phyloP scores from a whole-genome alignment of 2,113 vertebrate species.

The Syrrhaptes paradoxus region DNA sequence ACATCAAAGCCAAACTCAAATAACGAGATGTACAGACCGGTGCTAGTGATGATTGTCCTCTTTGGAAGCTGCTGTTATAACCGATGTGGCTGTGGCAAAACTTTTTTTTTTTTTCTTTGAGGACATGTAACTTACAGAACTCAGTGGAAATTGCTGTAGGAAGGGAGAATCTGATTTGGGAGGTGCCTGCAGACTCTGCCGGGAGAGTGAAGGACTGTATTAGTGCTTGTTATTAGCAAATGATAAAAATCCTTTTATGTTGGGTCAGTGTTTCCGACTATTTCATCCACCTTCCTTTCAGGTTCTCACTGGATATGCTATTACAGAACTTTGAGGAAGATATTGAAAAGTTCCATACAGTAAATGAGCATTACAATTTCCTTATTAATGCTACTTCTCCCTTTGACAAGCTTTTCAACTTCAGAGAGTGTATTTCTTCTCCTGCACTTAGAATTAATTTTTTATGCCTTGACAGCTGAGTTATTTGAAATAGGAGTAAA shows the following conservation, averaged over 20 bases:
- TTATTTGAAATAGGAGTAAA: constrained; percentile 1
- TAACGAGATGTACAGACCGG: background rate
- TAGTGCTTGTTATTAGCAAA: background rate
- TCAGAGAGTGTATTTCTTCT: background rate
- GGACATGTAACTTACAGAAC: background rate
- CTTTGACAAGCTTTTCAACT: constrained; percentile 17
- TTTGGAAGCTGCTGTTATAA: background rate
- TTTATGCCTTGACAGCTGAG: background rate
- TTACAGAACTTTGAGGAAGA: background rate
- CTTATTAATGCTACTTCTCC: constrained; percentile 7
- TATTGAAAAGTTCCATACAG: background rate
- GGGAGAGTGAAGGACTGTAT: background rate
- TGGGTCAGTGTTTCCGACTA: background rate
- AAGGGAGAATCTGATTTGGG: background rate
- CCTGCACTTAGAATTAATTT: constrained; percentile 18
- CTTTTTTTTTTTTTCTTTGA: background rate
- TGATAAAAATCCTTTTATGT: background rate
- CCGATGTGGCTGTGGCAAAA: background rate
- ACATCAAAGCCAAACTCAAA: background rate
- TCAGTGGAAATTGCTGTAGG: background rate
- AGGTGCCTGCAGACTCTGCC: background rate
- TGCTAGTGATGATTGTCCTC: background rate
- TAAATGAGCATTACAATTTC: background rate
- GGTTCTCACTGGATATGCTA: background rate
- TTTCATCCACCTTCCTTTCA: background rate